Evolutionary conservation across 35 echinoderm and acorn worm genomes (phyloP).

Genomic region (Amphiura filiformis): DNA sequence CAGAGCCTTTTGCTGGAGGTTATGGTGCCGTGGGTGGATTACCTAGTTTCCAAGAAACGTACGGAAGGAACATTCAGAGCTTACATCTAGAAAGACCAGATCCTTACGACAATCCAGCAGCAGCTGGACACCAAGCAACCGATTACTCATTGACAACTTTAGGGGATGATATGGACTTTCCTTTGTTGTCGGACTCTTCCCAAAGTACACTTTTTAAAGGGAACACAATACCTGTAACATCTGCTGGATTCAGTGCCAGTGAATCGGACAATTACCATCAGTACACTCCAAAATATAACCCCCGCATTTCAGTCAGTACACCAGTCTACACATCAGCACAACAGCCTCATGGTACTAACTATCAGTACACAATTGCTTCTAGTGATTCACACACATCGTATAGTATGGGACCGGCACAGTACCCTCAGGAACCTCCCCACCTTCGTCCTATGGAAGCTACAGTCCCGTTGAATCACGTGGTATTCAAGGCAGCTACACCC

Average conservation of each 20-base stretch:
- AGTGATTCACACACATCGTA: conserved; percentile 22
- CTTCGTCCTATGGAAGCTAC: conserved; percentile 30
- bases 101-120: conserved; percentile 46
- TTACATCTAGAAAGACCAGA: conserved; percentile 22
- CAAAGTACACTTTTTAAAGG: conserved; percentile 52
- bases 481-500: conserved; percentile 29
- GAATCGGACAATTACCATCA: conserved; percentile 35
- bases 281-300: conserved; percentile 25
- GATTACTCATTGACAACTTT: conserved; percentile 25
- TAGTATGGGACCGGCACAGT: conserved; percentile 12
- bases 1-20: conserved; percentile 16
- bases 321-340: conserved; percentile 34
- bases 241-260: conserved; percentile 26
- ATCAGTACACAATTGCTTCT: conserved; percentile 27
- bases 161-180: conserved; percentile 42
- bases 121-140: conserved; percentile 31
- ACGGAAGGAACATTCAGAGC: conserved; percentile 38
- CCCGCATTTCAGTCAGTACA: conserved; percentile 26
- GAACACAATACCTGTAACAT: conserved; percentile 48
- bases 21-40: conserved; percentile 12
- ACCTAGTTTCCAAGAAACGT: conserved; percentile 75
- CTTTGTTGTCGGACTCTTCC: conserved; percentile 43
- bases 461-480: conserved; percentile 26
- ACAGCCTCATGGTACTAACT: conserved; percentile 25
- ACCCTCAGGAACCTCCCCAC: conserved; percentile 19